These are phyloP conservation scores for Poeciliopsis infans DNA, from an alignment of 2,797 vertebrate species.

Conservation along the genomic window DNA sequence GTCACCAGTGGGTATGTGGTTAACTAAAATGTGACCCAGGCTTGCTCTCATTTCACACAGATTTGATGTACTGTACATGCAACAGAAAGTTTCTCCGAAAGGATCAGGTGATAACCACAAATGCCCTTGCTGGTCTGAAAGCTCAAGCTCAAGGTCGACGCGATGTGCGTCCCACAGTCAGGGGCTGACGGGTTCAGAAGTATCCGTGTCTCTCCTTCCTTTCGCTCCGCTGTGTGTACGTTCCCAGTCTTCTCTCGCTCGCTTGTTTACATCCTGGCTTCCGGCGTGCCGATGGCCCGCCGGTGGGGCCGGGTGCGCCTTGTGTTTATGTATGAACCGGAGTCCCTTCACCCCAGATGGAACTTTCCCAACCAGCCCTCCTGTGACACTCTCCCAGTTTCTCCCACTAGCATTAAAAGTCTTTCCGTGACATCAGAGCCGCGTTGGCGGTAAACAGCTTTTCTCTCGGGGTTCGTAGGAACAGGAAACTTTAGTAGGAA, in stretches of 20 bases:
- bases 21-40: neutral
- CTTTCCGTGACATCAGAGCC: constrained; percentile 81
- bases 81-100: neutral
- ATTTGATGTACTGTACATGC: neutral
- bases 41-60: neutral
- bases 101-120: neutral
- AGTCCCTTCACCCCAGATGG: constrained; percentile 20
- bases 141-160: constrained; percentile 21
- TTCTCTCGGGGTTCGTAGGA: constrained; percentile 64
- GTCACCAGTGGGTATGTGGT: constrained; percentile 2
- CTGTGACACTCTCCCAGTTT: constrained; percentile 24
- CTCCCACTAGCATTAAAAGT: constrained; percentile 59
- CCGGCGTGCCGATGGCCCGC: constrained; percentile 32
- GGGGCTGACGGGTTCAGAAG: constrained; percentile 19
- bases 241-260: constrained; percentile 5
- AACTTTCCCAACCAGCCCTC: constrained; percentile 46
- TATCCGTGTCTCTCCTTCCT: constrained; percentile 9
- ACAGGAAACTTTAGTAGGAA: constrained; percentile 66
- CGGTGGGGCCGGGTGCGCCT: constrained; percentile 30
- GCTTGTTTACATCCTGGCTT: constrained; percentile 58
- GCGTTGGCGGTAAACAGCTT: constrained; percentile 77
- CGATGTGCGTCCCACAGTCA: constrained; percentile 39
- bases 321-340: constrained; percentile 36
- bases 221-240: constrained; percentile 14
- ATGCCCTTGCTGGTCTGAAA: neutral